Evolutionary conservation across 1,140 invertebrate genomes (phyloP).

Genomic region (Atta cephalotes): DNA sequence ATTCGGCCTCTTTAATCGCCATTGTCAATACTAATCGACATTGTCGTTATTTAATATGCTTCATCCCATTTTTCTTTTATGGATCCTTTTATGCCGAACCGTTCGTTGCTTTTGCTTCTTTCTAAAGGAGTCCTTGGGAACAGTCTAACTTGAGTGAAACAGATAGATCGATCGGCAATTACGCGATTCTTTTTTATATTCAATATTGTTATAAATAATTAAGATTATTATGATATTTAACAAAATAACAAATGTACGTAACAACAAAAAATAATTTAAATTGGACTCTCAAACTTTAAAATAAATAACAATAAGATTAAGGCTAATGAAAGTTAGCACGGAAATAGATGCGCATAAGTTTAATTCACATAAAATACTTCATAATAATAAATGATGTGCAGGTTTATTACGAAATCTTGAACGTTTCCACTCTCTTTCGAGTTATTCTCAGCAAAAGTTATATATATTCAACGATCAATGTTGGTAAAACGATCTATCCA

Average conservation of each 20-base stretch:
- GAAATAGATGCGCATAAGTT: too few species aligned
- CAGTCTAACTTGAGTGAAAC: not conserved
- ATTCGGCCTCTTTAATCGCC: constrained; percentile 82
- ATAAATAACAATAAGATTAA: too few species aligned
- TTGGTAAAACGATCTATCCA: too few species aligned
- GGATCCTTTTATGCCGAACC: not conserved
- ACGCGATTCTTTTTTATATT: not conserved
- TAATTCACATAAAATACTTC: too few species aligned
- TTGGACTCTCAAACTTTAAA: too few species aligned
- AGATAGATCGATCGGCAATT: constrained; percentile 17
- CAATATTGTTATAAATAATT: constrained; percentile 13
- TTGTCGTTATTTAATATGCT: constrained; percentile 84
- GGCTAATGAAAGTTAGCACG: too few species aligned
- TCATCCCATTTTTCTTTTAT: constrained; percentile 32
- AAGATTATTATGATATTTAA: not conserved
- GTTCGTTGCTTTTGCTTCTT: constrained; percentile 19
- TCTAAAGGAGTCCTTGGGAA: constrained; percentile 12
- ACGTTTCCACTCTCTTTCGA: too few species aligned
- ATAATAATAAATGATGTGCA: too few species aligned
- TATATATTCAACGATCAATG: too few species aligned
- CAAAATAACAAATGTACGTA: not conserved
- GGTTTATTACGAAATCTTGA: too few species aligned
- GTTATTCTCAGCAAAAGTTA: too few species aligned
- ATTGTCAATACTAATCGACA: constrained; percentile 83
- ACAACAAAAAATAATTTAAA: not conserved